Percentiles rank a stretch among this genome's conserved stretches.
Evolutionary conservation across 2,797 vertebrate species (phyloP).

Genomic region (Chelonia mydas): DNA sequence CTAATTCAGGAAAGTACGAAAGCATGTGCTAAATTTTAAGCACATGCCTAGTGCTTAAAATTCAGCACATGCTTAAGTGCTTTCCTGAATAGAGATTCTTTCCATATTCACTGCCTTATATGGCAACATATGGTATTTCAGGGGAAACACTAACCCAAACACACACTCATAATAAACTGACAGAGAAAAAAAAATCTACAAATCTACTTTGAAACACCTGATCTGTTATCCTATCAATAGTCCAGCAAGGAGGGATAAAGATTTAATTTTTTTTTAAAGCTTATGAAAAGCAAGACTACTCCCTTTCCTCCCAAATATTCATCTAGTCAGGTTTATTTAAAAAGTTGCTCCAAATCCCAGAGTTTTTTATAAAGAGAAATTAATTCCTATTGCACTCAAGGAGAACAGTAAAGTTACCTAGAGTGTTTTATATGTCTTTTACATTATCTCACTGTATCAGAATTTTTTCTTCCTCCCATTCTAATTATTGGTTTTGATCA

Average conservation of each 20-base stretch:
- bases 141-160: conserved; percentile 48
- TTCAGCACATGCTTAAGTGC: conserved; percentile 68
- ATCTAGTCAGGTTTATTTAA: conserved; percentile 14
- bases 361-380: conserved; percentile 47
- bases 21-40: conserved; percentile 45
- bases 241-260: background rate
- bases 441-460: conserved; percentile 29
- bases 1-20: conserved; percentile 40
- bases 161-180: conserved; percentile 33
- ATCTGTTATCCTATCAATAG: background rate
- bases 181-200: conserved; percentile 4
- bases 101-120: conserved; percentile 46
- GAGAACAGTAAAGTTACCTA: conserved; percentile 8
- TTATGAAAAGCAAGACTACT: conserved; percentile 30
- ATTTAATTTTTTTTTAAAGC: background rate
- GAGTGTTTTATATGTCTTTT: conserved; percentile 37
- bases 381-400: conserved; percentile 37
- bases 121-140: conserved; percentile 65
- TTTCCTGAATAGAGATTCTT: conserved; percentile 57
- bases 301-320: conserved; percentile 28
- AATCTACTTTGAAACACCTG: conserved; percentile 25
- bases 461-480: background rate
- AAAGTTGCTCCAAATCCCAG: conserved; percentile 18
- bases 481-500: conserved; percentile 20
- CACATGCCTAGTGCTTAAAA: conserved; percentile 60